These are phyloP conservation scores for Amphiprion clarkii DNA, from an alignment of 2,797 vertebrate genomes.

Conservation along the genomic window DNA sequence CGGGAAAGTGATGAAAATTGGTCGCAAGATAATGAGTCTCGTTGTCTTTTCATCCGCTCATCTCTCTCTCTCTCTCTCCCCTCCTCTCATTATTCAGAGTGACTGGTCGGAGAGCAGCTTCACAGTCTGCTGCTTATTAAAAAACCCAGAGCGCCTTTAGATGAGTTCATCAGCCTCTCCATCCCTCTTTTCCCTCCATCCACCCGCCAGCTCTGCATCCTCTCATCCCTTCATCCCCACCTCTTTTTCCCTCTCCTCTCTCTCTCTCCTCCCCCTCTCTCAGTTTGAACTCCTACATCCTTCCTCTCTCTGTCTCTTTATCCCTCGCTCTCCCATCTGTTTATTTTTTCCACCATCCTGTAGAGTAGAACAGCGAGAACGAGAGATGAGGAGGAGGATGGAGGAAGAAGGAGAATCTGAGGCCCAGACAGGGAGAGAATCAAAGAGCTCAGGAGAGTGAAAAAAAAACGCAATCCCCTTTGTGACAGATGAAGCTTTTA, in stretches of 20 bases:
- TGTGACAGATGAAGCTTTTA: constrained; percentile 70
- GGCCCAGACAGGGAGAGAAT: constrained; percentile 64
- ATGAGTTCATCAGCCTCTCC: constrained; percentile 82
- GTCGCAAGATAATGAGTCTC: constrained; percentile 85
- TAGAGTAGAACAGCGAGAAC: constrained; percentile 53
- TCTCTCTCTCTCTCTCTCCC: constrained; percentile 51
- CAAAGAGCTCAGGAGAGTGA: constrained; percentile 60
- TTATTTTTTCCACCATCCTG: constrained; percentile 74
- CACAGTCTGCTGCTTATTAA: constrained; percentile 86
- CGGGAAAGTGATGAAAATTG: constrained; percentile 84
- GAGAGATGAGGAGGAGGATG: constrained; percentile 31
- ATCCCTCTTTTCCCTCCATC: constrained; percentile 57
- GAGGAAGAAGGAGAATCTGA: constrained; percentile 43
- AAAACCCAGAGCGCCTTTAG: constrained; percentile 80
- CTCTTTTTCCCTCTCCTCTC: constrained; percentile 38
- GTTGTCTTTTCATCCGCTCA: constrained; percentile 77
- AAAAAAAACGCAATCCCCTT: constrained; percentile 58
- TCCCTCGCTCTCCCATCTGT: constrained; percentile 77
- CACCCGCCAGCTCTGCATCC: constrained; percentile 59
- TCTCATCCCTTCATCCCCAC: constrained; percentile 63
- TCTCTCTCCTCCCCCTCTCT: constrained; percentile 48
- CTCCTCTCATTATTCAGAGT: constrained; percentile 81
- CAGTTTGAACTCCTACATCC: constrained; percentile 78
- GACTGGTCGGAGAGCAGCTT: constrained; percentile 80
- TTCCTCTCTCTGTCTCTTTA: constrained; percentile 65